These are phyloP conservation scores for Tetrax tetrax DNA, from an alignment of 2,113 vertebrate species.

Conservation along the genomic window DNA sequence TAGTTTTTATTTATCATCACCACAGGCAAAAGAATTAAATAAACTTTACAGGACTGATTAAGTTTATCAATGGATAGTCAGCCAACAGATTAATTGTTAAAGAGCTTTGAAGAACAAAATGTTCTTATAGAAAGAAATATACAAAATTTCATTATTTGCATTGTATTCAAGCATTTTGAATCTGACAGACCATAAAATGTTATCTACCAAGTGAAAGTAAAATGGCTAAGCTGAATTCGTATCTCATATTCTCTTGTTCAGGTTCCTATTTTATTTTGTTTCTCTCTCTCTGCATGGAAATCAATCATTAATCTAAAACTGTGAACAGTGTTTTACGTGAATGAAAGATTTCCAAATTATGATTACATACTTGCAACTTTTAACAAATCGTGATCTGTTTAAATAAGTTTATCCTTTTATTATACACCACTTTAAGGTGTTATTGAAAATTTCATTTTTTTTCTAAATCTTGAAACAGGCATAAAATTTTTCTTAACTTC, in stretches of 20 bases:
- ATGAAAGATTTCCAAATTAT: background rate
- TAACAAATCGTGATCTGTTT: background rate
- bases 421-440: background rate
- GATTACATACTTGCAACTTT: background rate
- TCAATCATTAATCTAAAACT: background rate
- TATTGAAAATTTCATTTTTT: background rate
- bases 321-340: background rate
- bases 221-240: background rate
- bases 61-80: conserved; percentile 12
- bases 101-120: background rate
- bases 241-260: background rate
- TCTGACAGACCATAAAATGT: background rate
- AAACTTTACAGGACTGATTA: conserved; percentile 19
- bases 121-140: background rate
- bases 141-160: background rate
- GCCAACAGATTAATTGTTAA: background rate
- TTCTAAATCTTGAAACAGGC: background rate
- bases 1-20: background rate
- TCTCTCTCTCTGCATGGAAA: background rate
- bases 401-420: background rate
- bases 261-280: background rate
- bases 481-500: background rate
- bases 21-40: background rate
- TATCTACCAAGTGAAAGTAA: background rate
- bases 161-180: background rate